Evolutionary conservation across 2,113 vertebrate species (phyloP).

Genomic region (Seriola dumerili): DNA sequence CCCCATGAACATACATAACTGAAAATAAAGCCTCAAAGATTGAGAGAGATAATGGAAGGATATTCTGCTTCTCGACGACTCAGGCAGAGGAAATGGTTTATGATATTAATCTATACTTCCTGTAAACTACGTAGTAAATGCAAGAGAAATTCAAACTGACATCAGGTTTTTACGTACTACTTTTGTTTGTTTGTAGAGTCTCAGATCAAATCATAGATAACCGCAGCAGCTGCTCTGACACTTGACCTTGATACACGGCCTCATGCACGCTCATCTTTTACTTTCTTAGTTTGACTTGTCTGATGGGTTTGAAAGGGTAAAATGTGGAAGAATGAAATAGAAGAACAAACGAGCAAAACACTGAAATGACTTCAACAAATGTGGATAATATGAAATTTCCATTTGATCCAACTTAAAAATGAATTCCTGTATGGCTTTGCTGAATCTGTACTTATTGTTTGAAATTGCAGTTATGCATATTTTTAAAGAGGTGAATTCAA

Average conservation of each 20-base stretch:
- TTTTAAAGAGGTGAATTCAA: constrained; percentile 53
- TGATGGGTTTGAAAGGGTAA: background rate
- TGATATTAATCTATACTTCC: constrained; percentile 30
- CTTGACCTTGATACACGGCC: background rate
- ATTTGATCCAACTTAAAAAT: constrained; percentile 24
- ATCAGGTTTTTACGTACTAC: background rate
- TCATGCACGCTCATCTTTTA: background rate
- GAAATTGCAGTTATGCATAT: constrained; percentile 33
- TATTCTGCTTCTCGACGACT: background rate
- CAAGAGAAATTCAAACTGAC: background rate
- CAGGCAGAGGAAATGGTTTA: constrained; percentile 26
- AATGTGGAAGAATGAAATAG: constrained; percentile 41
- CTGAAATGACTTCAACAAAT: constrained; percentile 61
- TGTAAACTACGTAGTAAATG: background rate
- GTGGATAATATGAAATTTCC: constrained; percentile 48
- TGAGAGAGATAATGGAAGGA: background rate
- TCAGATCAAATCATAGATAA: constrained; percentile 33
- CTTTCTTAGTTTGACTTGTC: background rate
- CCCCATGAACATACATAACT: background rate
- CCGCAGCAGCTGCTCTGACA: constrained; percentile 31
- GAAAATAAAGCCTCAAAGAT: background rate
- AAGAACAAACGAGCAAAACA: constrained; percentile 32
- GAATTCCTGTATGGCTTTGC: constrained; percentile 33
- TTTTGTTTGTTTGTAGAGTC: constrained; percentile 6
- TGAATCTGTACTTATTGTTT: constrained; percentile 45